phyloP scores from a whole-genome alignment of 2,113 vertebrate genomes.

The Percopsis transmontana region DNA sequence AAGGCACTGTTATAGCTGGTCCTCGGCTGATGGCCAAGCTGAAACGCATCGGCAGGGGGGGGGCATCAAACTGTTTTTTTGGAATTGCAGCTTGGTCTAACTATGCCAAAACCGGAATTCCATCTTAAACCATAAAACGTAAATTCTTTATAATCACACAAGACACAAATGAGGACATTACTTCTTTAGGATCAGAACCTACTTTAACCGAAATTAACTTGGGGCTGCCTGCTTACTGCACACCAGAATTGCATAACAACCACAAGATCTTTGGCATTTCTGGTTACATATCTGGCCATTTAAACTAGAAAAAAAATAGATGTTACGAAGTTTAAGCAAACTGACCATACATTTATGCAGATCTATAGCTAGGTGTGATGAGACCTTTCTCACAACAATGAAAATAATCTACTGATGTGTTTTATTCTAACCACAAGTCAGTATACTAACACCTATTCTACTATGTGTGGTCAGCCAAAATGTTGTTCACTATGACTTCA shows the following conservation, averaged over 20 bases:
- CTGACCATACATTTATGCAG: neutral
- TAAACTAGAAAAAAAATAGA: constrained; percentile 2
- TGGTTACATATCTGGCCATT: constrained; percentile 11
- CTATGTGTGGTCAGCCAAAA: neutral
- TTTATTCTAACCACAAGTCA: neutral
- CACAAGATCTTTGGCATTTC: constrained; percentile 43
- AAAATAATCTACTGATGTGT: neutral
- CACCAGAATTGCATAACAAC: constrained; percentile 5
- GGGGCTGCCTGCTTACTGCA: neutral
- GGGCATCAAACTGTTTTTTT: too few relatives aligned
- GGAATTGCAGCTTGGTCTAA: too few relatives aligned
- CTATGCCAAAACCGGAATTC: too few relatives aligned
- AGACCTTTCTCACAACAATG: neutral
- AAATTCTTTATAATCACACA: too few relatives aligned
- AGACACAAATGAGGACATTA: too few relatives aligned
- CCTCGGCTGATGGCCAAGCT: neutral
- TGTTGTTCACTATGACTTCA: neutral
- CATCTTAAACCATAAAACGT: too few relatives aligned
- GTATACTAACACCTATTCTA: too few relatives aligned
- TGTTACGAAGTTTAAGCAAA: neutral
- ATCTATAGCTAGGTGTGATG: too few relatives aligned
- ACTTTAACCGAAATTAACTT: neutral
- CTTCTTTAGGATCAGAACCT: too few relatives aligned
- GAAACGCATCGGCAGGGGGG: too few relatives aligned
- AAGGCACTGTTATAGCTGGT: constrained; percentile 38